Percentiles rank a stretch among this genome's conserved stretches.
Conservation (phyloP, 64 coral and sea anemone genomes). For the Catalaphyllia jardinei region DNA sequence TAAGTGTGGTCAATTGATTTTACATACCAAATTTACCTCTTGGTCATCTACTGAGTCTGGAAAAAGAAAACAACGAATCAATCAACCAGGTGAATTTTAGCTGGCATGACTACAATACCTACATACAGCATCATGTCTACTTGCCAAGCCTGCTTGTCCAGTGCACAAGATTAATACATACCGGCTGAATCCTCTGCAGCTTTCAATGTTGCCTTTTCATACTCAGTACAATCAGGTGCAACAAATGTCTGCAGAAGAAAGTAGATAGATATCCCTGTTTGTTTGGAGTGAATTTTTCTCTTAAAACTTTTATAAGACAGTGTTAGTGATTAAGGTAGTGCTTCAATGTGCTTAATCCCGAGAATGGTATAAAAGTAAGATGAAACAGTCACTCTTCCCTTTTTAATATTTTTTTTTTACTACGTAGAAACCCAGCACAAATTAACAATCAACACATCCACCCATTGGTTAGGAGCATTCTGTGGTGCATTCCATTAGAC, state of each 20-base stretch:
- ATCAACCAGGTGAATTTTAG: background rate
- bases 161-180: background rate
- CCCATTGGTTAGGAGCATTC: too few relatives aligned
- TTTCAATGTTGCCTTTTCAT: constrained; percentile 53
- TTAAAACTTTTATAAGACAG: too few relatives aligned
- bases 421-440: too few relatives aligned
- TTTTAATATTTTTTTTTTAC: too few relatives aligned
- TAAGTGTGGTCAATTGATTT: background rate
- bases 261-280: background rate
- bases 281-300: background rate
- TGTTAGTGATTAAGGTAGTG: too few relatives aligned
- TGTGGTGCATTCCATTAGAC: too few relatives aligned
- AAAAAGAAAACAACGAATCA: background rate
- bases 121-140: too few relatives aligned
- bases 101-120: background rate
- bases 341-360: too few relatives aligned
- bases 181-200: constrained; percentile 33
- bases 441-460: too few relatives aligned
- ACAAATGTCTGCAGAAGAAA: constrained; percentile 46
- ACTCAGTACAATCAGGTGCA: constrained; percentile 51
- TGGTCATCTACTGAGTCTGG: constrained; percentile 4
- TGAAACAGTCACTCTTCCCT: too few relatives aligned
- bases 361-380: too few relatives aligned
- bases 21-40: background rate
- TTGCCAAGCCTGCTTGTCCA: too few relatives aligned